Conservation (phyloP, 30 jellyfish, hydroid and myxozoan genomes). For the Hydractinia symbiolongicarpus region DNA sequence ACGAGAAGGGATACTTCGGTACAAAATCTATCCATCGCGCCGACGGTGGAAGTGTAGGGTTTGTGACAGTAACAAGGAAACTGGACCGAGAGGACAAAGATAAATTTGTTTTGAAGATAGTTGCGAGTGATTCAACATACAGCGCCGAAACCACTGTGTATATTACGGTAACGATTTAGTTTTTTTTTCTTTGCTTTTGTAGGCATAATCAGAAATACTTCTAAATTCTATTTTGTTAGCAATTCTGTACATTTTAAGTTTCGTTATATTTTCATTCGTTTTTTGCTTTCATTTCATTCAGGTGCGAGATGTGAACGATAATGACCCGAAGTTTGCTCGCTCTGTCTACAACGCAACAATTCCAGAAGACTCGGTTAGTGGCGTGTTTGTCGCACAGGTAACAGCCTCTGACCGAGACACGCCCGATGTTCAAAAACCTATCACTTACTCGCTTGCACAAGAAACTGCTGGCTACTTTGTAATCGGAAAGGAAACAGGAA, state of each 20-base stretch:
- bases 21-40: constrained; percentile 65
- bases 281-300: background rate
- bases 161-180: constrained; percentile 56
- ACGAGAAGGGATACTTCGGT: constrained; percentile 79
- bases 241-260: background rate
- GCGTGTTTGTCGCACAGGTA: constrained; percentile 58
- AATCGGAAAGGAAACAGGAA: constrained; percentile 75
- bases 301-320: constrained; percentile 93
- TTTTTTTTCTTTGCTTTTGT: background rate
- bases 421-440: constrained; percentile 71
- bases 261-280: background rate
- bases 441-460: constrained; percentile 69
- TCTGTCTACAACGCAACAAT: constrained; percentile 66
- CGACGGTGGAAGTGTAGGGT: constrained; percentile 71
- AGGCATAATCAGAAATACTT: background rate
- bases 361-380: constrained; percentile 55
- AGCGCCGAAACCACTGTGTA: constrained; percentile 48
- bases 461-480: constrained; percentile 76
- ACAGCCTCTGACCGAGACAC: constrained; percentile 81
- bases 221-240: background rate
- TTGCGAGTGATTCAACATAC: constrained; percentile 79
- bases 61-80: constrained; percentile 62
- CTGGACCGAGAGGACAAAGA: constrained; percentile 81
- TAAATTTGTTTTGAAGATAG: constrained; percentile 47
- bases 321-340: constrained; percentile 67